Evolutionary conservation across 2,888 invertebrate species (phyloP).

Genomic region (Xestoiulus laeticollis): DNA sequence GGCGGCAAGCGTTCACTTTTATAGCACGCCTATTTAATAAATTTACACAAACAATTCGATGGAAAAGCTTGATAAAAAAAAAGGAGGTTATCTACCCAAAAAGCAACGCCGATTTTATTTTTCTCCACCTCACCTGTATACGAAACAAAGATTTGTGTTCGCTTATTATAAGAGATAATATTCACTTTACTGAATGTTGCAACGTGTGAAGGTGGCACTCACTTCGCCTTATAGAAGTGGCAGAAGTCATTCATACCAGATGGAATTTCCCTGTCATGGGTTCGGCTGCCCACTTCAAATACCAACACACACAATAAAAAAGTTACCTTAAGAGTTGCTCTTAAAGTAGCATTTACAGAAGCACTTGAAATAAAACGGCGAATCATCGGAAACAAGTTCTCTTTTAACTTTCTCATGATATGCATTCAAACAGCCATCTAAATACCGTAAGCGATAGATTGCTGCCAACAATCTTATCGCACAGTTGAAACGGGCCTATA

Average conservation of each 20-base stretch:
- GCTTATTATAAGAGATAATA: background rate
- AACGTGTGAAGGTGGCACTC: background rate
- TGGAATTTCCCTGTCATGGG: background rate
- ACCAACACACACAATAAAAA: too few species aligned
- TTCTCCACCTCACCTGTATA: background rate
- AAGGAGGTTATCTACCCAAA: conserved; percentile 2
- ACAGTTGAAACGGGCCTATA: background rate
- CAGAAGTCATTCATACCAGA: conserved; percentile 19
- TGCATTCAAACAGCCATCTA: background rate
- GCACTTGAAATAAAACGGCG: background rate
- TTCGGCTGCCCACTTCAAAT: conserved; percentile 8
- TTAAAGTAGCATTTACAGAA: conserved; percentile 19
- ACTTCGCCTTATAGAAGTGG: background rate
- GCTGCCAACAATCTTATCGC: background rate
- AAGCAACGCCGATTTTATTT: background rate
- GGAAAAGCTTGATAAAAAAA: background rate
- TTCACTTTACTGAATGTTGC: conserved; percentile 8
- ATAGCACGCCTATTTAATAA: conserved; percentile 28
- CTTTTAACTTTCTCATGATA: background rate
- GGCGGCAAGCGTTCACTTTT: background rate
- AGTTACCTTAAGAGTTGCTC: background rate
- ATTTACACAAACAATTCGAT: conserved; percentile 17
- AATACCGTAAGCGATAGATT: background rate
- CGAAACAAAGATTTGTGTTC: background rate
- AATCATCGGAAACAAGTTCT: background rate